Evolutionary conservation across 2,113 vertebrate genomes (phyloP), one percentile per base, ranked within the genome.

Genomic region (Odobenus rosmarus): DNA sequence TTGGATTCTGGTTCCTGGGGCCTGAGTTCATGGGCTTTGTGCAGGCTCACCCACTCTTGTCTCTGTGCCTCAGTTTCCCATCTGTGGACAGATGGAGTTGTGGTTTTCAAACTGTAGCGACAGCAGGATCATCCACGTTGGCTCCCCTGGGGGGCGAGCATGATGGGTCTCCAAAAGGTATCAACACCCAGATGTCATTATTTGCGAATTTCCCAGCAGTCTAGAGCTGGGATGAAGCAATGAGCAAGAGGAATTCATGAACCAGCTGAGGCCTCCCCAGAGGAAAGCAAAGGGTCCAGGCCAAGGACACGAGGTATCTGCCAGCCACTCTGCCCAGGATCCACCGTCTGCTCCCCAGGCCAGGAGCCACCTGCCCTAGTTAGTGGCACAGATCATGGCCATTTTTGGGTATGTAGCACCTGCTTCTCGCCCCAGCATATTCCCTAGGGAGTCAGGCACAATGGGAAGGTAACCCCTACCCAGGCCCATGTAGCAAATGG

Each of bases 21-120:
- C 39, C 11, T 18, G 53, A 62, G 1, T 46, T 19, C 21, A 28
- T 4, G 31, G 64, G 13, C 55, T 93, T n/a, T 11, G 10, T 0
- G 5, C 74, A 87, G 69, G 69, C 33, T 53, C 51, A 57, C 28
- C 26, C 31, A 10, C 8, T 84, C 5, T 13, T 23, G 36, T 31
- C 36, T 72, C 69, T 64, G 36, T 61, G 81, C 69, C 95, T 96
- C 33, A 2, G 57, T 76, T 97, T 96, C 71, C 88, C 62, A 57
- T 23, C 51, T 62, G 13, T 33, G 77, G 39, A 42, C 55, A 26
- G 23, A 51, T 7, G 15, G 69, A 42, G 36, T n/a, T 51, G 3
- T 61, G 57, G 4, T 36, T 82, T 95, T 77, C 57, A 85, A 81
- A 82, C 26, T 59, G 18, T 67, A 33, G 62, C 18, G 82, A 77